Conservation (phyloP, 2,888 invertebrate species). For the Tipula confusa region DNA sequence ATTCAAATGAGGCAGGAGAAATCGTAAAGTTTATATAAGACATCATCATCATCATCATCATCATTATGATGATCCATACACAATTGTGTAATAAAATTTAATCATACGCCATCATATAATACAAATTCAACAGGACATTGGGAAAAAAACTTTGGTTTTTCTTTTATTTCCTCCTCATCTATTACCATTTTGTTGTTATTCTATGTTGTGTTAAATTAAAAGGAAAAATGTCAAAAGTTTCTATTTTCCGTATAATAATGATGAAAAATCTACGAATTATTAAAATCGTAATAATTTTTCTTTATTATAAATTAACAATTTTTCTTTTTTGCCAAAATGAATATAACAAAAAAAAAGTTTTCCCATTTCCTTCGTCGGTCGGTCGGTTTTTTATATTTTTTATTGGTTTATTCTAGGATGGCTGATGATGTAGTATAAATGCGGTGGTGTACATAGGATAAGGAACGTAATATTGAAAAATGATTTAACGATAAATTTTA, state of each 20-base stretch:
- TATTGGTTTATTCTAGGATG: not conserved
- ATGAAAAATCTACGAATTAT: constrained; percentile 17
- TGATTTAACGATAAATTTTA: not conserved
- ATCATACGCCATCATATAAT: not conserved
- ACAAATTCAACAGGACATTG: not conserved
- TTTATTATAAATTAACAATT: constrained; percentile 6
- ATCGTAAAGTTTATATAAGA: not conserved
- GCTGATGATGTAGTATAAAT: not conserved
- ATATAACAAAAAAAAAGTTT: too few relatives aligned
- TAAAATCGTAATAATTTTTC: constrained; percentile 3
- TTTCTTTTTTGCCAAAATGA: too few relatives aligned
- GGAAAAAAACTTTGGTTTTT: not conserved
- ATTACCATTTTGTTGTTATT: not conserved
- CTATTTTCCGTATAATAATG: not conserved
- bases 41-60: not conserved
- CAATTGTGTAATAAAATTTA: constrained; percentile 15
- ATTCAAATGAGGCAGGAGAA: not conserved
- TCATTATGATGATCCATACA: not conserved
- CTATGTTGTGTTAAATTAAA: not conserved
- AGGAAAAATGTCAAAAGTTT: not conserved
- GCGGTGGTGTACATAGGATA: not conserved
- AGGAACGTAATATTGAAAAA: not conserved
- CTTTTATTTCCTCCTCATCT: not conserved
- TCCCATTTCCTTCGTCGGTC: not conserved
- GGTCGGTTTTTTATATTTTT: too few relatives aligned